Evolutionary conservation across 2,797 vertebrate genomes (phyloP), one percentile per base, ranked within the genome.

Genomic region (Agapornis canus): DNA sequence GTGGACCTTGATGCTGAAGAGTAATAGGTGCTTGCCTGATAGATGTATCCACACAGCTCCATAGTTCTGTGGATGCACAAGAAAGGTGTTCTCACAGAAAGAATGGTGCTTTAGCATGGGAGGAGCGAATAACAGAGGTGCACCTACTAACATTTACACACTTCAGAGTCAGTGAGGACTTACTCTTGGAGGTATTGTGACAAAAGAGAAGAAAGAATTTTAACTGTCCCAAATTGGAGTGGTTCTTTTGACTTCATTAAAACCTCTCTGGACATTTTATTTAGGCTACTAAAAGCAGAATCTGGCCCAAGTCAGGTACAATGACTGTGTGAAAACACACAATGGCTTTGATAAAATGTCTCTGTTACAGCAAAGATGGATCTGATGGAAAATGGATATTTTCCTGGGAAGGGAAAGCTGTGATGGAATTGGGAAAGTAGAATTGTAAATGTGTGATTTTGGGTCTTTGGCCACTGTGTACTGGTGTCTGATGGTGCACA

Each of bases 141-240:
- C 2, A 9, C 2, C 2, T 54, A 13, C 16, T 79, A 37, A 57
- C 19, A 11, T 35, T 51, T 66, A 0, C 14, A 32, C 3, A 20
- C 42, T 79, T 92, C 29, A 72, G 54, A 70, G 27, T 43, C 57
- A 25, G 7, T n/a, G 52, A 56, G 12, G 32, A 27, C 18, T 2
- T 40, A 20, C 4, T 73, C 11, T 66, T 0, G 6, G 18, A 43
- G 31, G 13, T 75, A 35, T 23, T 85, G 66, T 39, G 76, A 25
- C 10, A 51, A 43, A 92, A 61, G n/a, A 40, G 48, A 65, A 37
- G 90, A 82, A 90, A n/a, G 40, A 52, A 63, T 69, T 91, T 57
- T 60, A 56, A 54, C 20, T 77, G 27, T 5, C 49, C 23, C 3
- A 1, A 69, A 37, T 11, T 52, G 10, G 25, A 75, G 43, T 61